These are phyloP conservation scores for Paedocypris micromegethes DNA, from an alignment of 2,797 vertebrate species.

Conservation along the genomic window DNA sequence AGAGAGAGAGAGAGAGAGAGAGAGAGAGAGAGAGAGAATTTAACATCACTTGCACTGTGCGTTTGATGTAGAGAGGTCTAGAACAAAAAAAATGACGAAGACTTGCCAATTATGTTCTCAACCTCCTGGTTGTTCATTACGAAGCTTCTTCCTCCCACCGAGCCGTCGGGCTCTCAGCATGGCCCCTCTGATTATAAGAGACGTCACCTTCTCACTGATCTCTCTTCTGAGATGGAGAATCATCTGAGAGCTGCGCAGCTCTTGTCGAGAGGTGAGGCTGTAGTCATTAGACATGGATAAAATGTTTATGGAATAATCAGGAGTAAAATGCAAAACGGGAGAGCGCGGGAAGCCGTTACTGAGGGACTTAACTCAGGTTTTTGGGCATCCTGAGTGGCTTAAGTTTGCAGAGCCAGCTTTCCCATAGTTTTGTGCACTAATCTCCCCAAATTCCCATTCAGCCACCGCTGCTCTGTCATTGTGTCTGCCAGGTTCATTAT, in stretches of 20 bases:
- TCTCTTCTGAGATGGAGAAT: slow-evolving; percentile 20
- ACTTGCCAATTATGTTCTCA: slow-evolving; percentile 60
- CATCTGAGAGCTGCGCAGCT: slow-evolving; percentile 24
- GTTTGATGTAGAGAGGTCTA: slow-evolving; percentile 37
- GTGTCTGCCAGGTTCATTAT: slow-evolving; percentile 35
- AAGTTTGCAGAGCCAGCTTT: not conserved
- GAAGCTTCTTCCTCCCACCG: slow-evolving; percentile 21
- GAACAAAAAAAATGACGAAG: slow-evolving; percentile 31
- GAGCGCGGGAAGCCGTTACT: too few relatives aligned
- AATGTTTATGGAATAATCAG: too few relatives aligned
- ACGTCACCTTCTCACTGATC: slow-evolving; percentile 18
- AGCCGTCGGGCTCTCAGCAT: slow-evolving; percentile 30
- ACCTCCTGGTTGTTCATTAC: slow-evolving; percentile 36
- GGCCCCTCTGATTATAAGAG: slow-evolving; percentile 24
- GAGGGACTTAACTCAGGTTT: too few relatives aligned
- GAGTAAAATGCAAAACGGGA: too few relatives aligned
- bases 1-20: slow-evolving; percentile 48
- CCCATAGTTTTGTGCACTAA: slow-evolving; percentile 13
- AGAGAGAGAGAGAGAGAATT: slow-evolving; percentile 55
- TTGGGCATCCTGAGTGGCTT: slow-evolving; percentile 1
- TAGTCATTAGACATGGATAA: not conserved
- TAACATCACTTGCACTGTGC: slow-evolving; percentile 56
- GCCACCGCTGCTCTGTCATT: not conserved
- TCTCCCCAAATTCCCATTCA: slow-evolving; percentile 10
- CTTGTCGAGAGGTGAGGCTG: slow-evolving; percentile 6